These are phyloP conservation scores for Busseola fusca DNA, from an alignment of 2,888 invertebrate genomes.

Conservation along the genomic window DNA sequence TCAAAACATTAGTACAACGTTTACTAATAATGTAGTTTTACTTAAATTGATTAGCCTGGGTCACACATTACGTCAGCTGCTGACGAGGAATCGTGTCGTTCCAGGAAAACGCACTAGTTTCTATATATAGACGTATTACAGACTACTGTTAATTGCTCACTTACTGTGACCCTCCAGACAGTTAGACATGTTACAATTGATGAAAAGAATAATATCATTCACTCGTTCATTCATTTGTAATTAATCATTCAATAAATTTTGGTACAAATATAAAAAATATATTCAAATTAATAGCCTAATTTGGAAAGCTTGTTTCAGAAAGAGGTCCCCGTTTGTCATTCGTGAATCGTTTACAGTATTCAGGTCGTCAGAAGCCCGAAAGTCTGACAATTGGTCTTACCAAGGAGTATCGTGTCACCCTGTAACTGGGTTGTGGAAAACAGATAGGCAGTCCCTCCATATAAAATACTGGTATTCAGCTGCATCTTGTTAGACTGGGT, in stretches of 20 bases:
- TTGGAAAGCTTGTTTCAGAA: too few species aligned
- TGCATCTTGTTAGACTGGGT: background rate
- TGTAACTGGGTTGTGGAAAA: background rate
- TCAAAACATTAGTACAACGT: background rate
- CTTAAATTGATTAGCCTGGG: slow-evolving; percentile 17
- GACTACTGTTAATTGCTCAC: slow-evolving; percentile 33
- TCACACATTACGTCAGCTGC: slow-evolving; percentile 31
- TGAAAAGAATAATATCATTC: background rate
- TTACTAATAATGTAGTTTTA: slow-evolving; percentile 3
- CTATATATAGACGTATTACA: slow-evolving; percentile 45
- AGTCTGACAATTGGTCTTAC: background rate
- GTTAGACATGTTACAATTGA: slow-evolving; percentile 5
- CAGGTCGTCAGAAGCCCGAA: background rate
- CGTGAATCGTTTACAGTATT: background rate
- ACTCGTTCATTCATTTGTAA: background rate
- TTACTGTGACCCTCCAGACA: slow-evolving; percentile 29
- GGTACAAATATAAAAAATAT: too few species aligned
- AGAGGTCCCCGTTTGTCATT: background rate
- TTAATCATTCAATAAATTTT: background rate
- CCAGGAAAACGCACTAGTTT: slow-evolving; percentile 48
- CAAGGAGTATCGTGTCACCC: background rate
- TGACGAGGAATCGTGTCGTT: slow-evolving; percentile 30
- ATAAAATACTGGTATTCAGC: background rate
- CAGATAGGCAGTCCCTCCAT: background rate
- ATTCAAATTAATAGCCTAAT: background rate